phyloP scores from a whole-genome alignment of 1,140 invertebrate genomes.

The Anthonomus grandis region DNA sequence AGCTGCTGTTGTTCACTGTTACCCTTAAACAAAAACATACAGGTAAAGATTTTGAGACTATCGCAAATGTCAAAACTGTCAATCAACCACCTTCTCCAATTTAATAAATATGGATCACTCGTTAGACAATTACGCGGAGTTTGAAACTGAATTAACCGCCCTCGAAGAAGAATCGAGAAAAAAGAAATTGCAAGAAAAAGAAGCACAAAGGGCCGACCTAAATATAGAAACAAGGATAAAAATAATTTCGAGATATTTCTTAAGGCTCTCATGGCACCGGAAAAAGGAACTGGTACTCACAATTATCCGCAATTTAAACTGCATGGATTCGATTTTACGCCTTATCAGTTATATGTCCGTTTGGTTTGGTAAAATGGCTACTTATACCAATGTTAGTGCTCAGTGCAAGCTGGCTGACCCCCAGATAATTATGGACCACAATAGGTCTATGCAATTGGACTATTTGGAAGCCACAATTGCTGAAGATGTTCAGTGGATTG shows the following conservation, averaged over 20 bases:
- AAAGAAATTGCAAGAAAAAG: conserved; percentile 7
- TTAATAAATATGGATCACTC: conserved; percentile 11
- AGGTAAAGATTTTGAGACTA: too few species aligned
- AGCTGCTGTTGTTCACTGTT: conserved; percentile 95
- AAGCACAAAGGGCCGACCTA: not conserved
- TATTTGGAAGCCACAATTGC: conserved; percentile 9
- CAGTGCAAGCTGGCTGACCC: not conserved
- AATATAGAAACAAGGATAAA: not conserved
- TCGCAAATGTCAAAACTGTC: too few species aligned
- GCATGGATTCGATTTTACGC: not conserved
- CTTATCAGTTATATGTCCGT: conserved; percentile 2
- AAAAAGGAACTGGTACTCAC: conserved; percentile 9
- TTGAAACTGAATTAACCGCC: conserved; percentile 4
- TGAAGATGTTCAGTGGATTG: not conserved
- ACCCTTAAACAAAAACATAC: conserved; percentile 59
- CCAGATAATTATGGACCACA: conserved; percentile 16
- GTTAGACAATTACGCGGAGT: conserved; percentile 13
- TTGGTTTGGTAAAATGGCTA: conserved; percentile 15
- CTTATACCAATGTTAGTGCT: conserved; percentile 8
- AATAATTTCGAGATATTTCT: conserved; percentile 9
- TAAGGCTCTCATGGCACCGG: conserved; percentile 13
- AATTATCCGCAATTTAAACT: conserved; percentile 1
- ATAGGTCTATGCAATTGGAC: conserved; percentile 7
- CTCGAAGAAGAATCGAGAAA: not conserved
- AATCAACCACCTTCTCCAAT: too few species aligned